Evolutionary conservation across 1,140 invertebrate genomes (phyloP).

Genomic region (Camponotus vicinus): DNA sequence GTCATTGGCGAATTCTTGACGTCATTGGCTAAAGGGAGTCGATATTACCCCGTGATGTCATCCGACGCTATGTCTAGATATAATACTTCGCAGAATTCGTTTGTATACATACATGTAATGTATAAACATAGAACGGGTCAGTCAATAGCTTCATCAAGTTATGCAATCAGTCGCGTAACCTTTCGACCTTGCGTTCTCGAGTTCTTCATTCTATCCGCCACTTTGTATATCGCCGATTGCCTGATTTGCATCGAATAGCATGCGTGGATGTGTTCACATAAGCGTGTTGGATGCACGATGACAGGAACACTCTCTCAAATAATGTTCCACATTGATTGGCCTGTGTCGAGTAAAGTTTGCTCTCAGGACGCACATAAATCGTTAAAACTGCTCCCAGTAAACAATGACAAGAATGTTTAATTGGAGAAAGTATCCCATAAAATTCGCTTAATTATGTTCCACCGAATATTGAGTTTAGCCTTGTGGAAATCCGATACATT

Average conservation of each 20-base stretch:
- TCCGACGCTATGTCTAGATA: slow-evolving; percentile 23
- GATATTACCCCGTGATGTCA: slow-evolving; percentile 34
- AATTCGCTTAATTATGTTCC: slow-evolving; percentile 10
- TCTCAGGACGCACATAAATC: background rate
- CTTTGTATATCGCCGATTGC: slow-evolving; percentile 27
- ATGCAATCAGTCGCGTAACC: slow-evolving; percentile 63
- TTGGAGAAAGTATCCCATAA: background rate
- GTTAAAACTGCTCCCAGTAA: background rate
- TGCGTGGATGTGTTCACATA: background rate
- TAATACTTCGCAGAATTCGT: slow-evolving; percentile 3
- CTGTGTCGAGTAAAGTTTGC: background rate
- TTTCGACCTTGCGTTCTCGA: slow-evolving; percentile 64
- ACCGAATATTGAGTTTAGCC: background rate
- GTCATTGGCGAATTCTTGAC: slow-evolving; percentile 13
- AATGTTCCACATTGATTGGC: background rate
- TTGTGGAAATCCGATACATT: background rate
- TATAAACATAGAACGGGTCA: slow-evolving; percentile 3
- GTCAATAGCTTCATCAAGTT: slow-evolving; percentile 49
- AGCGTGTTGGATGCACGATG: background rate
- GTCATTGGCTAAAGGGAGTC: background rate
- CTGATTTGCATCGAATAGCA: slow-evolving; percentile 37
- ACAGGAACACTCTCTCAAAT: background rate
- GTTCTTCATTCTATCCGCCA: slow-evolving; percentile 11
- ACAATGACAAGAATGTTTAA: background rate
- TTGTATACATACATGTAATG: background rate